A percentile compares a stretch with the other conserved stretches of the same genome.
Conservation (phyloP, 2,888 invertebrate species). For the Timema podura region DNA sequence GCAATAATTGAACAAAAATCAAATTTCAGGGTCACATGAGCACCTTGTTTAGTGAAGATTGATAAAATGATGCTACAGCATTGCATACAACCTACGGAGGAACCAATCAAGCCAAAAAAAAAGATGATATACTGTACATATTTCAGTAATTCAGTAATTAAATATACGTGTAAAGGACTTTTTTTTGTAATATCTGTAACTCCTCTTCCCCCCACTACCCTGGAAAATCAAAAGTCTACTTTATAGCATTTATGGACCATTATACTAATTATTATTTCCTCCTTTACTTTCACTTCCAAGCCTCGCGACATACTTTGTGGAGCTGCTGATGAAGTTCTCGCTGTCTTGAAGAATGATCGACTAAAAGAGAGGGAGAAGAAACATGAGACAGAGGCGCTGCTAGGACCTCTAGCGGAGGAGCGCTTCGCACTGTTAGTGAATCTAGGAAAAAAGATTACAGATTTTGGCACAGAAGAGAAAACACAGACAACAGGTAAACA, state of each 20-base stretch:
- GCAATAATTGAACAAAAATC: too few species aligned
- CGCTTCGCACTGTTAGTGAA: conserved; percentile 92
- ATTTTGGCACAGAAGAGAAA: conserved; percentile 76
- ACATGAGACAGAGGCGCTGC: conserved; percentile 80
- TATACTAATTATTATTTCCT: conserved; percentile 39
- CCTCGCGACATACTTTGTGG: conserved; percentile 96
- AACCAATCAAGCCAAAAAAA: too few species aligned
- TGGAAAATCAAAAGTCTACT: neutral
- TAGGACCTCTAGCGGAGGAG: conserved; percentile 82
- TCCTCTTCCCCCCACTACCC: too few species aligned
- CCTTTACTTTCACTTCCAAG: conserved; percentile 42
- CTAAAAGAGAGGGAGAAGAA: conserved; percentile 92
- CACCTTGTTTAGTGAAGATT: too few species aligned
- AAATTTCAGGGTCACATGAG: too few species aligned
- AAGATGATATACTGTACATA: too few species aligned
- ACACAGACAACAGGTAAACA: conserved; percentile 40
- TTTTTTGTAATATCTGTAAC: too few species aligned
- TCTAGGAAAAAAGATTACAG: conserved; percentile 96
- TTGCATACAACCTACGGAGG: too few species aligned
- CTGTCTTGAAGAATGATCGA: conserved; percentile 91
- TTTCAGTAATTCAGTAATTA: too few species aligned
- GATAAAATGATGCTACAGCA: too few species aligned
- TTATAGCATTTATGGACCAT: neutral
- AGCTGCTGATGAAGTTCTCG: conserved; percentile 97
- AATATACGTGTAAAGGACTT: too few species aligned